Conservation (phyloP, 2,797 vertebrate genomes). For the Halcyon chelicuti region DNA sequence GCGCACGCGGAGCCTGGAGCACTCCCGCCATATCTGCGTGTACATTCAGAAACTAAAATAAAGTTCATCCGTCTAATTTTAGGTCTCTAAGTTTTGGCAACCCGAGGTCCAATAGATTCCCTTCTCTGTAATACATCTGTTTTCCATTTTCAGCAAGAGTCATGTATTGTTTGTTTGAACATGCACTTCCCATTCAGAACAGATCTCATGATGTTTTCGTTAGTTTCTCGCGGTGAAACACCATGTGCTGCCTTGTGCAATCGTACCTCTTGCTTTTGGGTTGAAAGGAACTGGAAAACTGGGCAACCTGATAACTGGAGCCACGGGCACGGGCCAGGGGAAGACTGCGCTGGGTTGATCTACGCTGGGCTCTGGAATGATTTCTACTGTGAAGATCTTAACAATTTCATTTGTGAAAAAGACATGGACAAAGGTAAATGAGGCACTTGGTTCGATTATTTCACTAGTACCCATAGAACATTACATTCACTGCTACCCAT, state of each 20-base stretch:
- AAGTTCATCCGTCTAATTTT: constrained; percentile 52
- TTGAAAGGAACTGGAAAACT: constrained; percentile 90
- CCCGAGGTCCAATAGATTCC: constrained; percentile 6
- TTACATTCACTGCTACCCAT: not conserved
- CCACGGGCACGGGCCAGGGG: constrained; percentile 84
- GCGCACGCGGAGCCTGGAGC: not conserved
- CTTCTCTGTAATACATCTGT: constrained; percentile 62
- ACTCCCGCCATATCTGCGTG: not conserved
- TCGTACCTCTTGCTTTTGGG: constrained; percentile 72
- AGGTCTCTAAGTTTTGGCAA: constrained; percentile 50
- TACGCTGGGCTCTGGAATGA: constrained; percentile 92
- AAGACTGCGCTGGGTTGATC: constrained; percentile 91
- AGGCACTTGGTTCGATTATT: not conserved
- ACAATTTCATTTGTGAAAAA: constrained; percentile 93
- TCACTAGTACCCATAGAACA: too few species aligned
- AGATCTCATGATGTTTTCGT: constrained; percentile 51
- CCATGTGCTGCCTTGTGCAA: constrained; percentile 39
- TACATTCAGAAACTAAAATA: constrained; percentile 4
- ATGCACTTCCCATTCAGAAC: constrained; percentile 56
- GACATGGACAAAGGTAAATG: constrained; percentile 84
- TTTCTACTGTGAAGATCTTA: constrained; percentile 91
- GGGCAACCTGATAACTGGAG: constrained; percentile 96
- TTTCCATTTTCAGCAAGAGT: constrained; percentile 61
- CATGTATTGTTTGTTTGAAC: constrained; percentile 61
- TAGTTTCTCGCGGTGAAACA: constrained; percentile 41